Evolutionary conservation across 2,888 invertebrate species (phyloP).

Genomic region (Yponomeuta sedellus): DNA sequence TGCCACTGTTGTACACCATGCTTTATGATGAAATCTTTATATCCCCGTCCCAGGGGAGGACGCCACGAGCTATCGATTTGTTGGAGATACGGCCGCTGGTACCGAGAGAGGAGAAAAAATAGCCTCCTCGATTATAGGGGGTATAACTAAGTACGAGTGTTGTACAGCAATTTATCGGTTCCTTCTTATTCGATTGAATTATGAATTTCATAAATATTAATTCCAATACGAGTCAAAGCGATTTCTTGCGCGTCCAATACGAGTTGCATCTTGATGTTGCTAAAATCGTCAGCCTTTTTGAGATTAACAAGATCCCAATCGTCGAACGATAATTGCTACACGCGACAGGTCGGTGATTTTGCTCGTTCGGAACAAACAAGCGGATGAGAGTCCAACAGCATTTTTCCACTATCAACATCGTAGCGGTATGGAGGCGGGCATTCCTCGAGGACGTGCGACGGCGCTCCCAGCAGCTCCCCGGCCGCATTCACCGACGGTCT

Average conservation of each 20-base stretch:
- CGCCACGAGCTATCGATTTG: slow-evolving; percentile 9
- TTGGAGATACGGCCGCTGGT: background rate
- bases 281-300: background rate
- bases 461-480: background rate
- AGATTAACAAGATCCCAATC: background rate
- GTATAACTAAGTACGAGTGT: background rate
- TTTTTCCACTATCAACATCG: background rate
- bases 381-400: background rate
- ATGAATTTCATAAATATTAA: background rate
- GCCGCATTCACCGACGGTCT: slow-evolving; percentile 16
- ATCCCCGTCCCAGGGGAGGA: slow-evolving; percentile 3
- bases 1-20: slow-evolving; percentile 21
- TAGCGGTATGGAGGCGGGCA: background rate
- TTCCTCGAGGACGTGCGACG: background rate
- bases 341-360: background rate
- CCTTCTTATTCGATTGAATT: background rate
- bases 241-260: background rate
- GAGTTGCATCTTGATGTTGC: background rate
- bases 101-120: background rate
- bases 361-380: background rate
- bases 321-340: background rate
- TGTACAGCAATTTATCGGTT: background rate
- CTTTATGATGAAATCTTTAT: slow-evolving; percentile 14
- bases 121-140: background rate
- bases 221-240: background rate